Evolutionary conservation across 2,113 vertebrate species (phyloP).

Genomic region (Talpa occidentalis): DNA sequence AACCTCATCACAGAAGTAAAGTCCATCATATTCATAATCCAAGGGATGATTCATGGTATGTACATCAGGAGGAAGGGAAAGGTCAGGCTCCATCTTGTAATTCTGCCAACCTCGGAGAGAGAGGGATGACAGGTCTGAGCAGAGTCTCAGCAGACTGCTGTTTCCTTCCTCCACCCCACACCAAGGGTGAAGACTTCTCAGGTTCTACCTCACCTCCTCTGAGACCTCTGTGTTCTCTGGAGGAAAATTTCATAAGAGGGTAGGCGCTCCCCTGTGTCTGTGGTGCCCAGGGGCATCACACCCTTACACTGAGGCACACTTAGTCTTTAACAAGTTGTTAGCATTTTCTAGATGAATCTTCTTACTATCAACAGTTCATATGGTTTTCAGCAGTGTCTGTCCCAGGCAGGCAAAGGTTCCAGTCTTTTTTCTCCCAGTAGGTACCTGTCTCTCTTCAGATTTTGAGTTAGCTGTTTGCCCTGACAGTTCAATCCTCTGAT

Average conservation of each 20-base stretch:
- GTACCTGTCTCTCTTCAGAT: neutral
- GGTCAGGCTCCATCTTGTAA: neutral
- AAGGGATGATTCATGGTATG: rapidly evolving
- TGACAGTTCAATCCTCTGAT: neutral
- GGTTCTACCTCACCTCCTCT: neutral
- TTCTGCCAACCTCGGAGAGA: neutral
- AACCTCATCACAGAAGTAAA: neutral
- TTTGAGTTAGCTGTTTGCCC: neutral
- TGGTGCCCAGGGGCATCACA: neutral
- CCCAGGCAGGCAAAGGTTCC: neutral
- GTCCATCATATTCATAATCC: neutral
- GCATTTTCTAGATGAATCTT: neutral
- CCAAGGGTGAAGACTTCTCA: too few relatives aligned
- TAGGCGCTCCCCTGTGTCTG: neutral
- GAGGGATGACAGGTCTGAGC: rapidly evolving
- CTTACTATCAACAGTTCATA: neutral
- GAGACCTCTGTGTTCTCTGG: too few relatives aligned
- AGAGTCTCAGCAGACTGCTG: neutral
- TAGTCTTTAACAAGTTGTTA: neutral
- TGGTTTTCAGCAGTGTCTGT: neutral
- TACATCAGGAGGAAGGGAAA: neutral
- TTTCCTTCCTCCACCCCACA: too few relatives aligned
- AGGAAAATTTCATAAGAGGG: neutral
- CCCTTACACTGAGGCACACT: neutral
- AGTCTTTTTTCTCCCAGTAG: neutral